Base-by-base conservation (phyloP, 2,113 vertebrate genomes). In the Ginglymostoma cirratum region DNA sequence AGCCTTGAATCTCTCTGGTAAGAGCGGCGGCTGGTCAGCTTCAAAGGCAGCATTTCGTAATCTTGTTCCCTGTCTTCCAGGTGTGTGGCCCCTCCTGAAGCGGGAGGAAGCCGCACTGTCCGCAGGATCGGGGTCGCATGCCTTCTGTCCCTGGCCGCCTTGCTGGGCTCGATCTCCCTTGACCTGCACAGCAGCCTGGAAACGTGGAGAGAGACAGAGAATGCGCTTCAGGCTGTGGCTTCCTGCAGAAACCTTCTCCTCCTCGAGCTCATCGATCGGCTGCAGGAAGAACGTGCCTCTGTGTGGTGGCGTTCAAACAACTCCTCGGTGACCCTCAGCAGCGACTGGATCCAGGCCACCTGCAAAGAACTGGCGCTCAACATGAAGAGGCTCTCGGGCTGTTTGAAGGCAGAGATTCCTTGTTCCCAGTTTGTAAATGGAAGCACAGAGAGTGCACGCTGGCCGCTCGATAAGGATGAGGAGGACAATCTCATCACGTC, bases 41-140 rank as follows among this genome's bases (percentile, higher is more conserved):
- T 42, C 42, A n/a, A 30, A 14, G 87, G 12, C 87, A 92, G 87
- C 30, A 21, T 34, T 19, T 61, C 27, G 1, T 83, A 6, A 66
- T 24, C 93, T 55, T 95, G 34, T 34, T 78, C 66, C 7, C 76
- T 96, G 96, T 34, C 96, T 76, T 24, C 5, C 0, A 98, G 98
- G 45, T 97, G 96, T 70, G 97, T 96, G 96, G 66, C 96, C 1
- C 96, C 10, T 12, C 97, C 96, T 83, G 96, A 17, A 30, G 96
- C 96, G 34, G 97, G 97, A 21, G 96, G 97, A 66, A 98, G 96
- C 94, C 98, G 97, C 48, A 97, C 98, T 0, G 97, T 98, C 69
- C 97, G 96, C 3, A 97, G 98, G 70, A 97, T 98, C 96, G 96
- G 98, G 96, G 96, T 96, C 0, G 98, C 98, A 0, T 99, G 98